Percentiles rank a stretch among this genome's conserved stretches.
These are phyloP conservation scores for Melanotaenia nigrans DNA, from an alignment of 2,797 vertebrate species.

Conservation along the genomic window DNA sequence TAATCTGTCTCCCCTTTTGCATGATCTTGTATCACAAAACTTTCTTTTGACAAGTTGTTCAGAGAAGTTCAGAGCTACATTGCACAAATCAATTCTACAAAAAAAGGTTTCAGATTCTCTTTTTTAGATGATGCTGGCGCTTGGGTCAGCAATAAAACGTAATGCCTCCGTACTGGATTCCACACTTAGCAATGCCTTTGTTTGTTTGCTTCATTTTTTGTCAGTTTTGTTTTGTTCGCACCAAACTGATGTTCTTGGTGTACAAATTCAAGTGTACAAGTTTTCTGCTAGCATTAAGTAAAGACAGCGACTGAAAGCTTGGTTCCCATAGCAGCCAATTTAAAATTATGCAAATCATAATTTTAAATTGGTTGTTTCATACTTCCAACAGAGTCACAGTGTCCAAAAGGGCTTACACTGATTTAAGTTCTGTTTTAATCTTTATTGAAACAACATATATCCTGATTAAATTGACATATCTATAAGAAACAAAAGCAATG, in stretches of 20 bases:
- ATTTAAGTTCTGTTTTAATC: background rate
- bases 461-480: background rate
- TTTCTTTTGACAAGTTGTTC: background rate
- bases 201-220: background rate
- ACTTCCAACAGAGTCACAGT: background rate
- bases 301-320: background rate
- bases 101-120: too few species aligned
- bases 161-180: too few species aligned
- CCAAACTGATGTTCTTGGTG: background rate
- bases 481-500: background rate
- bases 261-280: background rate
- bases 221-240: background rate
- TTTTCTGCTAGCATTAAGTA: conserved; percentile 1
- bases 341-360: too few species aligned
- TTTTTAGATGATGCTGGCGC: too few species aligned
- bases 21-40: background rate
- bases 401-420: background rate
- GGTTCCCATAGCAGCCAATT: background rate
- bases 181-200: background rate
- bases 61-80: background rate
- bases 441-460: background rate
- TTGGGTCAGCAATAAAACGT: too few species aligned
- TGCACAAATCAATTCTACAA: too few species aligned
- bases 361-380: background rate
- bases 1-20: background rate